These are phyloP conservation scores for Chlorops oryzae DNA, from an alignment of 1,140 invertebrate species.

Conservation along the genomic window DNA sequence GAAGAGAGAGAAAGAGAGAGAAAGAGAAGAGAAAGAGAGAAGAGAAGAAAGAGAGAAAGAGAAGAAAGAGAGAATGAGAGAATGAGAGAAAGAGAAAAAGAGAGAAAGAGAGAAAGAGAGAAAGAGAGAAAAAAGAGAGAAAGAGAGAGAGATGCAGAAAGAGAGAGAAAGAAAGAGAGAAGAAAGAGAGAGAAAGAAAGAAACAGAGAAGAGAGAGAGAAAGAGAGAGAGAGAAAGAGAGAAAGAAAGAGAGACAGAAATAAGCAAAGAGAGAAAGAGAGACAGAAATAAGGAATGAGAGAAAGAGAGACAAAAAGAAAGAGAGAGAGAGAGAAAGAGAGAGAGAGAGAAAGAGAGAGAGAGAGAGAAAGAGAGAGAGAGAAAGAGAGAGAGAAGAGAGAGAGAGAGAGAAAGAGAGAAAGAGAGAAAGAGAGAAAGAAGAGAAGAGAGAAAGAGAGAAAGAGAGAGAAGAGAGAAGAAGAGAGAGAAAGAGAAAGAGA, in stretches of 20 bases:
- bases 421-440: not conserved
- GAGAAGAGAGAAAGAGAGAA: not conserved
- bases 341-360: not conserved
- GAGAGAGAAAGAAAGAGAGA: not conserved
- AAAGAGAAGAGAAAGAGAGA: not conserved
- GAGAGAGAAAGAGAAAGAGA: not conserved
- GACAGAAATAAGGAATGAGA: not conserved
- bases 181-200: not conserved
- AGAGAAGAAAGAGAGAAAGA: not conserved
- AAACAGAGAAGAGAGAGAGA: not conserved
- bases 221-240: not conserved
- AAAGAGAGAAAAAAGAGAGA: not conserved
- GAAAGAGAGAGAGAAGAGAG: not conserved
- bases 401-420: not conserved
- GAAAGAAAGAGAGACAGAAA: not conserved
- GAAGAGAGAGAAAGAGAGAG: not conserved
- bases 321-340: not conserved
- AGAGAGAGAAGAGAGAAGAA: not conserved
- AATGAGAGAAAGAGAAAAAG: not conserved
- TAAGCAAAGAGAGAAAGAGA: not conserved
- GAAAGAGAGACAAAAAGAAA: not conserved
- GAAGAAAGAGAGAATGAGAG: not conserved
- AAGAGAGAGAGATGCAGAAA: not conserved
- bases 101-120: not conserved
- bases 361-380: not conserved